Conservation (phyloP, 2,797 vertebrate species). For the Manis crassicaudata region DNA sequence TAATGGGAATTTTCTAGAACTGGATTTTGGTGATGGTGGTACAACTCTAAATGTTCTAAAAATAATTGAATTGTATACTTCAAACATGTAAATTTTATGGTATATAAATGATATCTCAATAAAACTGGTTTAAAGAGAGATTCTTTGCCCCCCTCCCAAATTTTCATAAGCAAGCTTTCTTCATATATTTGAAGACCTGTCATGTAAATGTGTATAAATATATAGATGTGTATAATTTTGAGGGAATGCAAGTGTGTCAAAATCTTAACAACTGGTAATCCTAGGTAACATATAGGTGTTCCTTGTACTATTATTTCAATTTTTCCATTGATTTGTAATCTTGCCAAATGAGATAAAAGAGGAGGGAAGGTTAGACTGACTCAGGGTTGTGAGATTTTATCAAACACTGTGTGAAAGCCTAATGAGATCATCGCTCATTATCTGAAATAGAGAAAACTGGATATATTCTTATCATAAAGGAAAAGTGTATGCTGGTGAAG, state of each 20-base stretch:
- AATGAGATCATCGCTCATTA: not conserved
- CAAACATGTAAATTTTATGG: not conserved
- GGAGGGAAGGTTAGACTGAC: not conserved
- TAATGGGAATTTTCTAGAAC: conserved; percentile 21
- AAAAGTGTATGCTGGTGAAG: not conserved
- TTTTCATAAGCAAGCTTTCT: not conserved
- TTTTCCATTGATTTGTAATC: conserved; percentile 38
- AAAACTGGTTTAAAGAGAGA: not conserved
- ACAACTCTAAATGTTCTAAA: conserved; percentile 15
- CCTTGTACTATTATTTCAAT: not conserved
- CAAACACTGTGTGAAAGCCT: not conserved
- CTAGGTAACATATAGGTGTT: not conserved
- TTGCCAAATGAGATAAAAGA: not conserved
- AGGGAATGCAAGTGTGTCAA: not conserved
- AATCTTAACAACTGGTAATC: not conserved
- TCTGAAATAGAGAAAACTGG: not conserved
- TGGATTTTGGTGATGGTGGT: conserved; percentile 5
- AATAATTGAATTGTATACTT: not conserved
- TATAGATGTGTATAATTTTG: not conserved
- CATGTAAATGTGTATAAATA: not conserved
- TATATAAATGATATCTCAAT: conserved; percentile 12
- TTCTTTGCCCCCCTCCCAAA: no score
- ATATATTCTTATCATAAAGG: not conserved
- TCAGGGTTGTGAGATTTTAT: not conserved
- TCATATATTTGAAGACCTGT: conserved; percentile 27